phyloP scores from a whole-genome alignment of 1,140 invertebrate species.

The Apocrypta bakeri region DNA sequence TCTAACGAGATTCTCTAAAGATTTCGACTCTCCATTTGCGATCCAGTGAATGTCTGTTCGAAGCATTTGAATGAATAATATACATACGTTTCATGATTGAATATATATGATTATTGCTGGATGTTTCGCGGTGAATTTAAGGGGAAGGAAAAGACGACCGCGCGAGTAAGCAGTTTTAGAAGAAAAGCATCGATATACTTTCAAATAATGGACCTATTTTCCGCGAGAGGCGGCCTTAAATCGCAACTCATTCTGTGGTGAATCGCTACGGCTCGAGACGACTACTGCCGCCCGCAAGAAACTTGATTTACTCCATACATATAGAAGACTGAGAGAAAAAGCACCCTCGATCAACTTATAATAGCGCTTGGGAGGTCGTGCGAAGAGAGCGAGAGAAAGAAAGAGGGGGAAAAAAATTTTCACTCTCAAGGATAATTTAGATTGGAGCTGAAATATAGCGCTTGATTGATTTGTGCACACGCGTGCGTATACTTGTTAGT shows the following conservation, averaged over 20 bases:
- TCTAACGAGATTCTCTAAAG: neutral
- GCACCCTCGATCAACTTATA: neutral
- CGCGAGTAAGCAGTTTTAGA: neutral
- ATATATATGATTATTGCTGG: neutral
- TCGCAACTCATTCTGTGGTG: neutral
- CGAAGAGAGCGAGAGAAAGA: neutral
- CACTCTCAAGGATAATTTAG: neutral
- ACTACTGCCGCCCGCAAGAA: neutral
- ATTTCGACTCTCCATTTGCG: neutral
- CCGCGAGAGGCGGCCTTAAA: neutral
- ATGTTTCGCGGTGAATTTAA: neutral
- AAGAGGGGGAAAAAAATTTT: neutral
- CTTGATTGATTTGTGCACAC: neutral
- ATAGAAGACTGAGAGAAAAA: constrained; percentile 2
- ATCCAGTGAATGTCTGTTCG: neutral
- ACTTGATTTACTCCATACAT: constrained; percentile 26
- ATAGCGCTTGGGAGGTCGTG: neutral
- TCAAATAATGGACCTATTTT: constrained; percentile 19
- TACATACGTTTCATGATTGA: neutral
- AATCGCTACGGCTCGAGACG: neutral
- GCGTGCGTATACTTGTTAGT: no score
- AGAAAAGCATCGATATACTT: neutral
- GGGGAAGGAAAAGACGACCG: no score
- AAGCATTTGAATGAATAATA: neutral
- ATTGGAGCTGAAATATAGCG: neutral